Conservation (phyloP, 2,113 vertebrate species). For the Gobius niger region DNA sequence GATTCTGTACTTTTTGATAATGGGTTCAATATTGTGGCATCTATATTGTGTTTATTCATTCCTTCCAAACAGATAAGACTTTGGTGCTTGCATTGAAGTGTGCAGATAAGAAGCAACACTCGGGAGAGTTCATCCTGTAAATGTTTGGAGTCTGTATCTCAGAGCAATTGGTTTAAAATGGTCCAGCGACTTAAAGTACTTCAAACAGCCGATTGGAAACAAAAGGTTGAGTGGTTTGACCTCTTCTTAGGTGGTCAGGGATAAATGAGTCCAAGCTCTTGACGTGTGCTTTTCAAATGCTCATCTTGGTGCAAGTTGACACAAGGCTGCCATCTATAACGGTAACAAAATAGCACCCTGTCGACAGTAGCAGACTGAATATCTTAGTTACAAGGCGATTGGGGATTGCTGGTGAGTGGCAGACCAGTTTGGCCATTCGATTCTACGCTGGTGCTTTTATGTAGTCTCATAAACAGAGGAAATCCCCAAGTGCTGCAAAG, state of each 20-base stretch:
- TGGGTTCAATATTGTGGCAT: too few species aligned
- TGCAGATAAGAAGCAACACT: not conserved
- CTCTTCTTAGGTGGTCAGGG: slow-evolving; percentile 45
- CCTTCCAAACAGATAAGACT: too few species aligned
- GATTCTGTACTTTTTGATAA: too few species aligned
- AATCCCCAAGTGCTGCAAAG: slow-evolving; percentile 33
- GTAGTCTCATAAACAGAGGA: slow-evolving; percentile 51
- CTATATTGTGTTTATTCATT: too few species aligned
- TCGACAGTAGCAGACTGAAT: not conserved
- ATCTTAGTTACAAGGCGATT: slow-evolving; percentile 6
- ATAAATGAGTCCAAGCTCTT: slow-evolving; percentile 40
- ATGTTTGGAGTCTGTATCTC: too few species aligned
- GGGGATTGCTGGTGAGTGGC: slow-evolving; percentile 24
- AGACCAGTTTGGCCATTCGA: slow-evolving; percentile 30
- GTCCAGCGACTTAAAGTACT: slow-evolving; percentile 8
- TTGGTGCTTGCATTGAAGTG: not conserved
- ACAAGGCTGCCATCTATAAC: not conserved
- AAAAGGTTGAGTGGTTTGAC: slow-evolving; percentile 57
- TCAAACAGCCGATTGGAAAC: slow-evolving; percentile 54
- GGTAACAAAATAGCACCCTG: slow-evolving; percentile 16
- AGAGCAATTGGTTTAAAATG: too few species aligned
- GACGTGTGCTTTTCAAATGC: not conserved
- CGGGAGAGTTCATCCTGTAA: not conserved
- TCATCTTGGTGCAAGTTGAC: not conserved
- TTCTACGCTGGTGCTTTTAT: slow-evolving; percentile 18